Conservation (phyloP, 2,888 invertebrate species). For the Dicranocentrus wangi region DNA sequence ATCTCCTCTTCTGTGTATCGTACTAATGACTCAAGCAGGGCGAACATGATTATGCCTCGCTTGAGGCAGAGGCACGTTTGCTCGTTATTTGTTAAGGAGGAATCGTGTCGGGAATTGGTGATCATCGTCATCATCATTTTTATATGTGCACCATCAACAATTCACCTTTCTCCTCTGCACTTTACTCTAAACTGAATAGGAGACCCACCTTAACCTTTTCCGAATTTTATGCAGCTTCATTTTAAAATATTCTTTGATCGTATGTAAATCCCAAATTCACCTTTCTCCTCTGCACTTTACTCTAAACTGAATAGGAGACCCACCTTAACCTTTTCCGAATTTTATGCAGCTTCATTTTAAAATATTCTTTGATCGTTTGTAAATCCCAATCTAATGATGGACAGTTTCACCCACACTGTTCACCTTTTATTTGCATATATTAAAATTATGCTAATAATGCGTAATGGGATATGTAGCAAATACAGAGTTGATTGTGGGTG, state of each 20-base stretch:
- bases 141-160: slow-evolving; percentile 5
- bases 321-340: slow-evolving; percentile 27
- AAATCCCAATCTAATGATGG: background rate
- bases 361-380: no score
- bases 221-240: slow-evolving; percentile 14
- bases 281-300: slow-evolving; percentile 14
- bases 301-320: slow-evolving; percentile 24
- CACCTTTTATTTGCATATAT: no score
- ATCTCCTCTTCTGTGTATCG: background rate
- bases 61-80: slow-evolving; percentile 41
- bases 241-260: no score
- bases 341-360: slow-evolving; percentile 15
- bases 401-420: no score
- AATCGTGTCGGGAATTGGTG: slow-evolving; percentile 52
- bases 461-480: no score
- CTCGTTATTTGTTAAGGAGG: slow-evolving; percentile 48
- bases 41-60: background rate
- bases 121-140: slow-evolving; percentile 26
- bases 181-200: slow-evolving; percentile 21
- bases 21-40: background rate
- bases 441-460: no score
- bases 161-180: slow-evolving; percentile 21
- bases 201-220: slow-evolving; percentile 29
- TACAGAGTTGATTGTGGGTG: no score
- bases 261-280: slow-evolving; percentile 1